These are phyloP conservation scores for Prunella himalayana DNA, from an alignment of 2,113 vertebrate species.

Conservation along the genomic window DNA sequence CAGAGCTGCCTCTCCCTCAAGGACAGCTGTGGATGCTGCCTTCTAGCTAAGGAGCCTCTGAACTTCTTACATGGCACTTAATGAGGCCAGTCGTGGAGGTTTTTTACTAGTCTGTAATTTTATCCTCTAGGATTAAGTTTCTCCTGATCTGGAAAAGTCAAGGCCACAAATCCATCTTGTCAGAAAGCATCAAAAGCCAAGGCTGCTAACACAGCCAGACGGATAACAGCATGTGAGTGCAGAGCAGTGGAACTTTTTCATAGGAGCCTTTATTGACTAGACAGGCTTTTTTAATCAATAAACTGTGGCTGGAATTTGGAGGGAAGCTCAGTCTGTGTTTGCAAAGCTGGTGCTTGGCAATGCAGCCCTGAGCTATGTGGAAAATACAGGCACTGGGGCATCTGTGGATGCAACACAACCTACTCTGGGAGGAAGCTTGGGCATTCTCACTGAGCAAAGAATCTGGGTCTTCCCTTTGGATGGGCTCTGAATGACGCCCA, in stretches of 20 bases:
- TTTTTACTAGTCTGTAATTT: constrained; percentile 41
- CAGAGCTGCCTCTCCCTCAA: not conserved
- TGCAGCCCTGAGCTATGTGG: not conserved
- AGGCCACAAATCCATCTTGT: constrained; percentile 52
- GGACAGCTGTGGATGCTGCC: constrained; percentile 2
- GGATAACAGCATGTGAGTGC: not conserved
- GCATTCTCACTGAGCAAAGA: not conserved
- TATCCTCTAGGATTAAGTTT: constrained; percentile 40
- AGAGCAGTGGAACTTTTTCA: constrained; percentile 10
- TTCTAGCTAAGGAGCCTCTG: not conserved
- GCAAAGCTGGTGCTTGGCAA: not conserved
- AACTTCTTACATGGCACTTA: constrained; percentile 33
- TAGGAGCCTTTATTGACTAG: constrained; percentile 17
- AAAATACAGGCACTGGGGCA: not conserved
- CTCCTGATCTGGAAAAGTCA: constrained; percentile 46
- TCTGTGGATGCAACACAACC: not conserved
- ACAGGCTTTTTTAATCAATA: constrained; percentile 30
- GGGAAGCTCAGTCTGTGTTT: not conserved
- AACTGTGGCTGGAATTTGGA: constrained; percentile 22
- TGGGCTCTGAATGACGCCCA: not conserved
- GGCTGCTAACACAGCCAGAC: not conserved
- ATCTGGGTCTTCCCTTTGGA: not conserved
- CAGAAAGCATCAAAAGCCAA: constrained; percentile 29
- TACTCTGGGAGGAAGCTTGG: not conserved
- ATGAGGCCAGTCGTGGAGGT: not conserved